Conservation (phyloP, 2,113 vertebrate species). For the Lanius collurio region DNA sequence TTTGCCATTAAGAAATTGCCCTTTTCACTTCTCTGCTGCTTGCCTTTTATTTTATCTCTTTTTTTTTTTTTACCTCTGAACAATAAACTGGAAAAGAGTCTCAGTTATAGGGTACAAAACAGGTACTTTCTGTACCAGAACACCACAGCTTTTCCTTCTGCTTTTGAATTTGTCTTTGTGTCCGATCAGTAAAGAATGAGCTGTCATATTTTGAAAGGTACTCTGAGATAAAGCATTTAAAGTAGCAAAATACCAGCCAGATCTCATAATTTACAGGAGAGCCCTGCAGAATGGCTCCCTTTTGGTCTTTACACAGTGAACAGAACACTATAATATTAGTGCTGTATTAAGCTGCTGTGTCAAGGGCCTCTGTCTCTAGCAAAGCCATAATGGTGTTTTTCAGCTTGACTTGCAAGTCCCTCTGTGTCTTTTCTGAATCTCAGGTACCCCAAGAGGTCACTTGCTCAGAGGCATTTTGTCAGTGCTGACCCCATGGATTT, state of each 20-base stretch:
- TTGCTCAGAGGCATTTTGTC: background rate
- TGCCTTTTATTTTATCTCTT: background rate
- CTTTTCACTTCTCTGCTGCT: background rate
- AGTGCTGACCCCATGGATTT: background rate
- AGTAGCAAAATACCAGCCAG: background rate
- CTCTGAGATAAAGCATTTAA: background rate
- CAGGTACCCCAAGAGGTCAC: background rate
- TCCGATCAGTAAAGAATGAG: background rate
- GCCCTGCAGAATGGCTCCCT: background rate
- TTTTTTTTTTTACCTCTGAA: background rate
- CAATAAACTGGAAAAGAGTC: background rate
- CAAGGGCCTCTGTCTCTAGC: background rate
- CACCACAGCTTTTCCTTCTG: background rate
- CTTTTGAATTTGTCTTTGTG: background rate
- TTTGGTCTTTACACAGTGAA: background rate
- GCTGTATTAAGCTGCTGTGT: background rate
- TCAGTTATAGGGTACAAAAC: background rate
- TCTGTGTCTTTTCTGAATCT: background rate
- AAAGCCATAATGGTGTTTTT: background rate
- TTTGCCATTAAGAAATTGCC: background rate
- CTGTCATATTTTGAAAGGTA: conserved; percentile 4
- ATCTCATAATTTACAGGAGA: background rate
- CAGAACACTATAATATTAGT: background rate
- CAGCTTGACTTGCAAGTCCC: background rate
- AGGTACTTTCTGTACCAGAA: background rate